Conservation (phyloP, 2,888 invertebrate species). For the Bunonema sp. region DNA sequence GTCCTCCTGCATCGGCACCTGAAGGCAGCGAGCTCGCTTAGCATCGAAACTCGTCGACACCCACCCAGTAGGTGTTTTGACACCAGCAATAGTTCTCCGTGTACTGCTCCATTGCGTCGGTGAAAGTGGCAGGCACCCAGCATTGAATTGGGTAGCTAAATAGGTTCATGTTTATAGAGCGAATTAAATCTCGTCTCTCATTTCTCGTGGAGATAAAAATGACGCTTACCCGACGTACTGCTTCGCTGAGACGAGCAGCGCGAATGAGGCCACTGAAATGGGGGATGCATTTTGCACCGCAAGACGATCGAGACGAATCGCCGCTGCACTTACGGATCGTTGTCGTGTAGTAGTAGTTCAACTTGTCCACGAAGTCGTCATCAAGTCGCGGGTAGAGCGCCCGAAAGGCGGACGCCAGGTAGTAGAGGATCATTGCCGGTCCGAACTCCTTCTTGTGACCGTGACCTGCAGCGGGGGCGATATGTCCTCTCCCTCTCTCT, state of each 20-base stretch:
- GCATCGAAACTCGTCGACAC: conserved; percentile 34
- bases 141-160: conserved; percentile 41
- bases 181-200: conserved; percentile 1
- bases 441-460: conserved; percentile 44
- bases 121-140: conserved; percentile 45
- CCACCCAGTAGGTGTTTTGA: conserved; percentile 45
- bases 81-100: conserved; percentile 45
- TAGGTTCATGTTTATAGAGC: not conserved
- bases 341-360: conserved; percentile 45
- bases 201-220: conserved; percentile 1
- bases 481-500: too few relatives aligned
- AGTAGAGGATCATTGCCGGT: conserved; percentile 45
- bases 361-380: conserved; percentile 44
- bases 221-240: conserved; percentile 36
- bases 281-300: not conserved
- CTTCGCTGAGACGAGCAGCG: conserved; percentile 43
- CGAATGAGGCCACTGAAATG: conserved; percentile 40
- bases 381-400: conserved; percentile 43
- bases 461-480: conserved; percentile 19
- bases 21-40: not conserved
- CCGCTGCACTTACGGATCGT: conserved; percentile 37
- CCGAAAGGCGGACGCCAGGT: conserved; percentile 43
- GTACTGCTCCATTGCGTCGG: conserved; percentile 45
- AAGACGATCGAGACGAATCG: not conserved
- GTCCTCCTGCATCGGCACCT: conserved; percentile 27